Evolutionary conservation across 2,888 invertebrate genomes (phyloP).

Genomic region (Carpatolechia fugitivella): DNA sequence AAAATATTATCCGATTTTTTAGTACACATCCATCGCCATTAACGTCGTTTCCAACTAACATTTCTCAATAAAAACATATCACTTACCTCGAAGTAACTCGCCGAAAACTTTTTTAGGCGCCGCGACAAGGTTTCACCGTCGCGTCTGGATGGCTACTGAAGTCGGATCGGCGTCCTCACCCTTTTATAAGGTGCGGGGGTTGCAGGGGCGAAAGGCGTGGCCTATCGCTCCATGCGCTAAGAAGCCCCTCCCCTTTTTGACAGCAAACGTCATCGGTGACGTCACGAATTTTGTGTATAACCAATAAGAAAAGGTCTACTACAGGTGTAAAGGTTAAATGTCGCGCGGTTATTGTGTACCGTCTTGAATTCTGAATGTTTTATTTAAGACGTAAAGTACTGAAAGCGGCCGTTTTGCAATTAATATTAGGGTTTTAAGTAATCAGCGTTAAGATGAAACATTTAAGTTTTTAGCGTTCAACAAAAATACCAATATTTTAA

Average conservation of each 20-base stretch:
- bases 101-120: constrained; percentile 55
- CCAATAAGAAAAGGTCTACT: constrained; percentile 7
- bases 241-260: constrained; percentile 60
- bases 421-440: constrained; percentile 3
- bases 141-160: constrained; percentile 33
- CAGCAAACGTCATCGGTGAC: constrained; percentile 50
- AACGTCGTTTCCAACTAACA: background rate
- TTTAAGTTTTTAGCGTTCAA: background rate
- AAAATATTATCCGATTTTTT: background rate
- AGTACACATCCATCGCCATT: background rate
- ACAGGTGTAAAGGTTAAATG: constrained; percentile 7
- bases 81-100: constrained; percentile 63
- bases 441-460: background rate
- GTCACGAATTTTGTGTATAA: constrained; percentile 23
- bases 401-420: background rate
- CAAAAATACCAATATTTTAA: background rate
- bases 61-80: background rate
- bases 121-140: constrained; percentile 36
- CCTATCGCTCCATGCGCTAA: constrained; percentile 40
- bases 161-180: constrained; percentile 26
- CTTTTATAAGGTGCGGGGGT: constrained; percentile 54
- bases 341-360: background rate
- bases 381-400: background rate
- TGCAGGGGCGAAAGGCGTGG: constrained; percentile 55
- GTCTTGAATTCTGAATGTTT: background rate